Evolutionary conservation across 2,113 vertebrate genomes (phyloP).

Genomic region (Leptodactylus fuscus): DNA sequence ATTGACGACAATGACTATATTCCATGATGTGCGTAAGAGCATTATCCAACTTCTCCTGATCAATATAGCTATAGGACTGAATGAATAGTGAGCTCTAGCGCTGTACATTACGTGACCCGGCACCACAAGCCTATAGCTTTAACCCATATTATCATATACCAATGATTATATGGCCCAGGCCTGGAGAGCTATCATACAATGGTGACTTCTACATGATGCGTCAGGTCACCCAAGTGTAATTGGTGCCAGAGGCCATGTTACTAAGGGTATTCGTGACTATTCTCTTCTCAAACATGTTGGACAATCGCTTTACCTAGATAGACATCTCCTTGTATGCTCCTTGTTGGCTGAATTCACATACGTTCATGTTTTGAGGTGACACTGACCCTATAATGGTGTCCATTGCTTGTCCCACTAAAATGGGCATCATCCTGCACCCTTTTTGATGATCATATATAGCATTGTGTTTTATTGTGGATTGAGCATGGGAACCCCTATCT

Average conservation of each 20-base stretch:
- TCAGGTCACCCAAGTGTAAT: background rate
- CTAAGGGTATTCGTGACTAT: background rate
- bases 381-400: too few relatives aligned
- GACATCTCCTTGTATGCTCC: too few relatives aligned
- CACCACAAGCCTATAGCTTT: background rate
- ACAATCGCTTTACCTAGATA: conserved; percentile 2
- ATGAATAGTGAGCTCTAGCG: background rate
- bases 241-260: background rate
- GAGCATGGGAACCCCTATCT: too few relatives aligned
- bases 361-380: too few relatives aligned
- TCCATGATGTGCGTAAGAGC: conserved; percentile 26
- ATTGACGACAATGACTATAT: conserved; percentile 41
- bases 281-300: background rate
- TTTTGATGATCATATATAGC: too few relatives aligned
- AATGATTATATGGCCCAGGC: background rate
- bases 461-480: too few relatives aligned
- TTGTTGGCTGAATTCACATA: too few relatives aligned
- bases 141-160: background rate
- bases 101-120: background rate
- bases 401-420: too few relatives aligned
- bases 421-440: too few relatives aligned
- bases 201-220: background rate
- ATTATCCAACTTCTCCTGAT: conserved; percentile 9
- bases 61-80: conserved; percentile 1
- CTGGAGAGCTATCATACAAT: background rate